phyloP scores from a whole-genome alignment of 2,888 invertebrate species.

The Hydrotaea diabolus region DNA sequence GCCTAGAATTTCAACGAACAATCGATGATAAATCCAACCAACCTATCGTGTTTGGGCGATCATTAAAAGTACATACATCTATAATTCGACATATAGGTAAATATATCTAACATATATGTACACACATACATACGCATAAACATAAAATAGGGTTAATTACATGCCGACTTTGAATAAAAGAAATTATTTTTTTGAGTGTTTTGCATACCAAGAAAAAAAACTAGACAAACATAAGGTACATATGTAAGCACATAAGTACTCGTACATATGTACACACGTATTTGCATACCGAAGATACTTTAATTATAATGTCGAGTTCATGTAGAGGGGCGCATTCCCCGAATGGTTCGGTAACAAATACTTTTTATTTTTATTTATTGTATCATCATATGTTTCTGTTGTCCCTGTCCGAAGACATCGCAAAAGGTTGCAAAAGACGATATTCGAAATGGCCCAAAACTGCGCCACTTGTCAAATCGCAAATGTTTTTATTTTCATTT shows the following conservation, averaged over 20 bases:
- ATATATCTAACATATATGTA: too few species aligned
- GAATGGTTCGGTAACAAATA: conserved; percentile 5
- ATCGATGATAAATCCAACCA: background rate
- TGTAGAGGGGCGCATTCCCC: conserved; percentile 8
- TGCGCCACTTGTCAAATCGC: background rate
- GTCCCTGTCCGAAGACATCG: background rate
- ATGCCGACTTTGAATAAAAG: conserved; percentile 6
- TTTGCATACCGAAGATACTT: background rate
- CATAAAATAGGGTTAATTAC: conserved; percentile 39
- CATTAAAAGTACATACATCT: background rate
- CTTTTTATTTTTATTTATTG: conserved; percentile 24
- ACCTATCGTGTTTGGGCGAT: background rate
- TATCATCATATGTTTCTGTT: conserved; percentile 2
- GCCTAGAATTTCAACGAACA: background rate
- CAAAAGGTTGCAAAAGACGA: background rate
- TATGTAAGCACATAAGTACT: too few species aligned
- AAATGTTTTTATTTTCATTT: conserved; percentile 17
- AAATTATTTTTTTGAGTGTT: conserved; percentile 15
- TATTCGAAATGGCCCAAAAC: background rate
- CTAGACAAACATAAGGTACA: too few species aligned
- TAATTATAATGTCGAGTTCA: background rate
- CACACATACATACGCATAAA: background rate
- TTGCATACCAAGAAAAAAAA: too few species aligned
- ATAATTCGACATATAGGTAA: background rate
- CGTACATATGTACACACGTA: background rate